Evolutionary conservation across 2,888 invertebrate genomes (phyloP), one percentile per base, ranked within the genome.

Genomic region (Epistrophe grossulariae): DNA sequence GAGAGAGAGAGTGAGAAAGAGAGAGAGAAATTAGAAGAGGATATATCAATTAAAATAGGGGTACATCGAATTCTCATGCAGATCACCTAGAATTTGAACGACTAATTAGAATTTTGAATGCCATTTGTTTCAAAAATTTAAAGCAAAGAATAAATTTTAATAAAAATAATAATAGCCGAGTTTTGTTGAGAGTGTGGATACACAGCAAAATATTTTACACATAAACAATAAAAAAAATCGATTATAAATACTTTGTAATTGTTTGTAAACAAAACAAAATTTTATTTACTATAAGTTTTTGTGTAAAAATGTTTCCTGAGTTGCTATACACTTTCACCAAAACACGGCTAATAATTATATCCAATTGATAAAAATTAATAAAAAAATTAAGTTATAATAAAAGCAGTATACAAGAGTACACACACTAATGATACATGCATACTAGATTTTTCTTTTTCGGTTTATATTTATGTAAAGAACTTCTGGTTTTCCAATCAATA

Each of bases 31-130:
- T 64, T 45, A 73, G 79, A 83, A 84, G 64, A 59, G 50, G 55
- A 57, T 64, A 88, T 64, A 88, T 55, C 81, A 84, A 89, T 84
- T 88, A 68, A 82, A 88, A 15, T 62, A 72, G 79, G 79, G 84
- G 79, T 87, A 90, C 90, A 91, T 89, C 88, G 88, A 90, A 84
- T 89, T 31, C 11, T 52, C 85, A 82, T 85, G 85, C 85, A 82
- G 62, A 79, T 64, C 73, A 66, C 70, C 68, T 73, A 55, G 11
- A 28, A 24, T 62, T 68, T 31, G 15, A 68, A 68, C 68, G 48
- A 68, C 50, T 68, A 68, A 50, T 9, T 31, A 60, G 13, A 17
- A 19, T 77, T 19, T 24, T 24, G 0, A 1, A 35, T 74, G 52
- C 38, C 71, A 83, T 66, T 79, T 52, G 9, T 7, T 50, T 66